phyloP scores from a whole-genome alignment of 2,113 vertebrate genomes.

The Bubalus kerabau region DNA sequence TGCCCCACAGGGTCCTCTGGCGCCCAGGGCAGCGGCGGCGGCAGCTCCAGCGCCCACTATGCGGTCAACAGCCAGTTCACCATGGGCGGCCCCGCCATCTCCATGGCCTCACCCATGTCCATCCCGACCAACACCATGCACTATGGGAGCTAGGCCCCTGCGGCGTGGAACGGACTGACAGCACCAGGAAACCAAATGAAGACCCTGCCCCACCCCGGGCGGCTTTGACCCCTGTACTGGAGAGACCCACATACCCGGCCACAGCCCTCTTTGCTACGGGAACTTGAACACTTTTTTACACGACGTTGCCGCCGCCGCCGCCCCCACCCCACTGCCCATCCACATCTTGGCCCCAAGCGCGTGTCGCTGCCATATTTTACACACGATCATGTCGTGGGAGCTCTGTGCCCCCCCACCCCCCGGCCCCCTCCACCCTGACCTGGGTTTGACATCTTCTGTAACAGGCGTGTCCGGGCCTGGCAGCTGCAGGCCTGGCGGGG shows the following conservation, averaged over 20 bases:
- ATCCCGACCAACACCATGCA: conserved; percentile 97
- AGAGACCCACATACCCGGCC: conserved; percentile 33
- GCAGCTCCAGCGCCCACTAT: conserved; percentile 87
- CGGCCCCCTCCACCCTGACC: background rate
- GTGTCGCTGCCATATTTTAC: conserved; percentile 61
- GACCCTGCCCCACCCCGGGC: conserved; percentile 51
- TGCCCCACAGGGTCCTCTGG: conserved; percentile 81
- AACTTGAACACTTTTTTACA: conserved; percentile 73
- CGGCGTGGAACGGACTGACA: conserved; percentile 54
- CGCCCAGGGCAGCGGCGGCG: conserved; percentile 82
- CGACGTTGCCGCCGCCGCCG: background rate
- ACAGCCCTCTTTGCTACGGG: conserved; percentile 64
- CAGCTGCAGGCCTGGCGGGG: background rate
- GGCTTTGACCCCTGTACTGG: conserved; percentile 31
- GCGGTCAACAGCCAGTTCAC: conserved; percentile 95
- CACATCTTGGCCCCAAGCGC: conserved; percentile 15
- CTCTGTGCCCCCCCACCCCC: background rate
- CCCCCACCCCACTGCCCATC: background rate
- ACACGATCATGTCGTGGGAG: conserved; percentile 49
- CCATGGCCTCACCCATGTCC: conserved; percentile 96
- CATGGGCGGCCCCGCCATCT: conserved; percentile 94
- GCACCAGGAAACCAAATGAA: conserved; percentile 83
- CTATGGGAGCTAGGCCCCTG: conserved; percentile 90
- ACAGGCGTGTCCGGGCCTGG: background rate
- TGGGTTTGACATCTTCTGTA: conserved; percentile 53